Evolutionary conservation across 2,888 invertebrate genomes (phyloP), one percentile per base, ranked within the genome.

Genomic region (Philereme transversata): DNA sequence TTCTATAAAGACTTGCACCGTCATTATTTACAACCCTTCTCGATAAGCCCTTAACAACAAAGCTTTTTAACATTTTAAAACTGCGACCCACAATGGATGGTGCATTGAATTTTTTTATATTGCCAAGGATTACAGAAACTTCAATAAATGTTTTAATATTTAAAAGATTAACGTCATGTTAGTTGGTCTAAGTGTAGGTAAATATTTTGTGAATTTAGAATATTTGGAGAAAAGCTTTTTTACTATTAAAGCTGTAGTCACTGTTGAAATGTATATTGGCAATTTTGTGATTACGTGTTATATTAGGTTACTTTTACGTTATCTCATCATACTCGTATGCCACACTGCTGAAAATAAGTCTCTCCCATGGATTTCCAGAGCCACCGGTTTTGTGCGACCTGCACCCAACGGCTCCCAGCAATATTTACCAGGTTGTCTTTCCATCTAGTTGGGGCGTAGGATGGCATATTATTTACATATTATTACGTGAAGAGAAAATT

Each of bases 21-120:
- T 91, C 90, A 92, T 92, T 92, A 90, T 92, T 92, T 92, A 90
- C 88, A 91, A 88, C 91, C 91, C 90, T 87, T 88, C 86, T 75
- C 79, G 81, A 81, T 83, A 82, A 86, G 79, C 89, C 90, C 88
- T 89, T 84, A 79, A 89, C 88, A 88, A 91, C 90, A 90, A 89
- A 84, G 81, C 88, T 85, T 88, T 89, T 90, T 90, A 91, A 90
- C 90, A 90, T 91, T 90, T 91, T 85, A 87, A 91, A 91, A 88
- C 86, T 83, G 70, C 80, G 76, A 68, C 77, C 76, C 80, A 90
- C 86, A 90, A 90, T 84, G 75, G 83, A 76, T 83, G 84, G 84
- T 83, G 84, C 78, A 87, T 88, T 81, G 85, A 79, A 74, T 81
- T 86, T 87, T 86, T 86, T 83, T 75, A 9, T 68, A 75, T 75